Evolutionary conservation across 1,140 invertebrate species (phyloP).

Genomic region (Berghia stephanieae): DNA sequence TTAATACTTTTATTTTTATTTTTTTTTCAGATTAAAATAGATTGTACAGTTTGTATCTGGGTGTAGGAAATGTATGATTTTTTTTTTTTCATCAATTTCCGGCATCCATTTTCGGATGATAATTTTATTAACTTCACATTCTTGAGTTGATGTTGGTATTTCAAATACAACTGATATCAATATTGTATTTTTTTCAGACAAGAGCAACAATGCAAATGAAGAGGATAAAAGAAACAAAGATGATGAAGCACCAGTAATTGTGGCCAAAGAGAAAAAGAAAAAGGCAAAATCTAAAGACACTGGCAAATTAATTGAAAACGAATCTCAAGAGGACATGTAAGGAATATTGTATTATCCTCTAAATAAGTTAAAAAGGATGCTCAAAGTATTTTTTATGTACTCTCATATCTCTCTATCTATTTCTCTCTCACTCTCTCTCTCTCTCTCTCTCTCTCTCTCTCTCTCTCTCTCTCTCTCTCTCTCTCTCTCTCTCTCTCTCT

Average conservation of each 20-base stretch:
- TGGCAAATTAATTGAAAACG: not conserved
- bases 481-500: not conserved
- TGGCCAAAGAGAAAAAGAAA: conserved; percentile 9
- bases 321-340: conserved; percentile 26
- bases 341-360: not conserved
- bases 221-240: conserved; percentile 30
- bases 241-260: not conserved
- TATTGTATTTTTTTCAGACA: conserved; percentile 17
- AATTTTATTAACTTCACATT: not conserved
- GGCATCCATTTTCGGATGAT: not conserved
- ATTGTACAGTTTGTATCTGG: not conserved
- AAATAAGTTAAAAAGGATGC: not conserved
- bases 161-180: no score
- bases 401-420: not conserved
- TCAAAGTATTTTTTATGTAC: not conserved
- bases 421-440: not conserved
- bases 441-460: not conserved
- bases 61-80: not conserved
- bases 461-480: not conserved
- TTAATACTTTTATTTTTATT: no score
- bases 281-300: conserved; percentile 26
- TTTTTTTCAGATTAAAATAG: no score
- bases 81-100: not conserved
- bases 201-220: conserved; percentile 36
- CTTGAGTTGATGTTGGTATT: no score